These are phyloP conservation scores for Glaucomys volans DNA, from an alignment of 2,113 vertebrate genomes.

Conservation along the genomic window DNA sequence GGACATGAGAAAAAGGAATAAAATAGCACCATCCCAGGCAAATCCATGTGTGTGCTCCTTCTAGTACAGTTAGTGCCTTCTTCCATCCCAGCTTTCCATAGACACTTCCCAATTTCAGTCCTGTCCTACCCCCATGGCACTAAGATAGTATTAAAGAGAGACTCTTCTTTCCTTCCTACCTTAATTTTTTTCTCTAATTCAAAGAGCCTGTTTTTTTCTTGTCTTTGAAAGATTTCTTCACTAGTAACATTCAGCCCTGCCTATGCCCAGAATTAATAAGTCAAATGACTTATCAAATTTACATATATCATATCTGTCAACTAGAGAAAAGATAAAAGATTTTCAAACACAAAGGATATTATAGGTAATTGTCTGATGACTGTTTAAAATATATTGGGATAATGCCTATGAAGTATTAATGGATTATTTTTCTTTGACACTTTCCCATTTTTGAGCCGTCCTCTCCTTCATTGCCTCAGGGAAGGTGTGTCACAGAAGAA, in stretches of 20 bases:
- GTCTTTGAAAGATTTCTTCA: conserved; percentile 47
- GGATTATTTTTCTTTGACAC: conserved; percentile 59
- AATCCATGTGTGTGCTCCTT: neutral
- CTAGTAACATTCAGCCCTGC: neutral
- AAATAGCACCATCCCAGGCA: neutral
- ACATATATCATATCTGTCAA: neutral
- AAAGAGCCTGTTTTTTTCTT: neutral
- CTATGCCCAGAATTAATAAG: conserved; percentile 33
- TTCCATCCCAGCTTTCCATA: neutral
- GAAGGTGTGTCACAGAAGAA: conserved; percentile 36
- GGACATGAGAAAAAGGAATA: neutral
- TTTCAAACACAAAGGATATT: conserved; percentile 56
- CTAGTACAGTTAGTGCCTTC: neutral
- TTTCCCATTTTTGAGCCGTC: neutral
- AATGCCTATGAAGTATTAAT: conserved; percentile 40
- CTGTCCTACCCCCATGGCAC: neutral
- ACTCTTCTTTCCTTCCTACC: neutral
- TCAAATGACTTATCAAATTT: conserved; percentile 49
- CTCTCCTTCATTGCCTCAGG: conserved; percentile 25
- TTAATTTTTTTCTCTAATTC: neutral
- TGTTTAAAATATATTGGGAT: conserved; percentile 28
- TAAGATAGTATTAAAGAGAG: neutral
- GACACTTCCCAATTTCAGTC: neutral
- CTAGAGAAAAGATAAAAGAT: conserved; percentile 49
- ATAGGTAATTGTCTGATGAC: neutral